A percentile compares a stretch with the other conserved stretches of the same genome.
phyloP scores from a whole-genome alignment of 2,888 invertebrate species.

The Steinernema carpocapsae region DNA sequence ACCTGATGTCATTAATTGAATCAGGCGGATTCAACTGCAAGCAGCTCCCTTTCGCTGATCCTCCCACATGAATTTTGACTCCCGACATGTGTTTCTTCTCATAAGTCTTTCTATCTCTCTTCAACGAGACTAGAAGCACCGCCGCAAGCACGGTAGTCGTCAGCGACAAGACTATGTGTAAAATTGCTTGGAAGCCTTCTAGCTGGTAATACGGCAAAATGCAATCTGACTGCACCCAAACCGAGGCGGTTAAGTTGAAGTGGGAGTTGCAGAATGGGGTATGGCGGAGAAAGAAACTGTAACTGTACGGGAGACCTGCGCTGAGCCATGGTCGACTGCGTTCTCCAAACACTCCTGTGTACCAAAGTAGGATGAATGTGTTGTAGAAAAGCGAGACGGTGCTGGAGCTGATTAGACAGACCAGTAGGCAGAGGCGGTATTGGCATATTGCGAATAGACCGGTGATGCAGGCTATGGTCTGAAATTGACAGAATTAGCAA shows the following conservation, averaged over 20 bases:
- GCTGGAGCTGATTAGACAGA: slow-evolving; percentile 49
- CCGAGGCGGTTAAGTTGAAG: slow-evolving; percentile 55
- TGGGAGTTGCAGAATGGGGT: slow-evolving; percentile 58
- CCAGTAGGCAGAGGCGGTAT: slow-evolving; percentile 55
- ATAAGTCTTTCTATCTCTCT: slow-evolving; percentile 36
- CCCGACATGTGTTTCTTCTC: slow-evolving; percentile 5
- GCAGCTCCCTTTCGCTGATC: slow-evolving; percentile 8
- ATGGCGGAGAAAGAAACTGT: slow-evolving; percentile 60
- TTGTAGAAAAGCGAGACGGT: slow-evolving; percentile 55
- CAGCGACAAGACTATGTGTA: slow-evolving; percentile 51
- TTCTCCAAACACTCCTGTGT: slow-evolving; percentile 56
- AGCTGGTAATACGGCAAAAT: slow-evolving; percentile 51
- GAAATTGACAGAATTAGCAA: slow-evolving; percentile 35
- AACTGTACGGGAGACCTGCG: slow-evolving; percentile 59
- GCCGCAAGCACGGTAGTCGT: slow-evolving; percentile 47
- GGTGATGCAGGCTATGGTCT: slow-evolving; percentile 58
- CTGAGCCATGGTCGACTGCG: slow-evolving; percentile 50
- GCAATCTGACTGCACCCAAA: slow-evolving; percentile 50
- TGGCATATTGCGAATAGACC: slow-evolving; percentile 59
- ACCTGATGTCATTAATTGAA: slow-evolving; percentile 46
- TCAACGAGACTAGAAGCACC: slow-evolving; percentile 37
- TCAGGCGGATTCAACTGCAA: slow-evolving; percentile 41
- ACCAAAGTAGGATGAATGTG: slow-evolving; percentile 56
- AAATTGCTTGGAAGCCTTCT: slow-evolving; percentile 52
- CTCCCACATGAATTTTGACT: slow-evolving; percentile 18